Percentiles rank a stretch among this genome's conserved stretches.
Evolutionary conservation across 1,140 invertebrate genomes (phyloP).

Genomic region (Magallana ariakensis): DNA sequence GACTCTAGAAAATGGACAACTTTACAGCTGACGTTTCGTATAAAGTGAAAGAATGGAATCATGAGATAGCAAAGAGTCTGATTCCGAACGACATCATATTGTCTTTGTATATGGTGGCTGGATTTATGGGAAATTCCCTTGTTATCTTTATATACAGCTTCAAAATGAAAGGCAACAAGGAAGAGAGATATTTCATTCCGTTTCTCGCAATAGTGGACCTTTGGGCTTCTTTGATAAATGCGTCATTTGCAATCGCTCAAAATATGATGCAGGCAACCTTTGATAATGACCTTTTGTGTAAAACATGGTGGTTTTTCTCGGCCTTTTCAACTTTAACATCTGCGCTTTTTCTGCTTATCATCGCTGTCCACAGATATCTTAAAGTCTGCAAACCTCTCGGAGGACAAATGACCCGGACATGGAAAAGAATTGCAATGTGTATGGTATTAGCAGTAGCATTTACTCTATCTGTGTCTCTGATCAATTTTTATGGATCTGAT

Average conservation of each 20-base stretch:
- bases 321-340: conserved; percentile 46
- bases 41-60: conserved; percentile 33
- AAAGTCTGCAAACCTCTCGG: conserved; percentile 41
- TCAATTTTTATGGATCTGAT: conserved; percentile 23
- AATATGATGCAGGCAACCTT: conserved; percentile 40
- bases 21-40: background rate
- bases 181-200: conserved; percentile 51
- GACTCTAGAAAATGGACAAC: background rate
- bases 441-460: background rate
- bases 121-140: conserved; percentile 14
- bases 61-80: background rate
- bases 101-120: conserved; percentile 28
- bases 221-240: conserved; percentile 12
- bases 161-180: conserved; percentile 12
- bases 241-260: conserved; percentile 34
- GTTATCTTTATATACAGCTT: conserved; percentile 45
- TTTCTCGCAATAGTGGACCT: conserved; percentile 33
- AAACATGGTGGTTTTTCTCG: conserved; percentile 27
- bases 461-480: background rate
- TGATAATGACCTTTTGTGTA: conserved; percentile 41
- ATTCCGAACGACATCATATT: conserved; percentile 37
- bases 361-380: conserved; percentile 43
- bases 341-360: conserved; percentile 17
- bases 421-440: background rate
- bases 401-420: background rate